phyloP scores from a whole-genome alignment of 2,888 invertebrate genomes.

The Argynnis bischoffii region DNA sequence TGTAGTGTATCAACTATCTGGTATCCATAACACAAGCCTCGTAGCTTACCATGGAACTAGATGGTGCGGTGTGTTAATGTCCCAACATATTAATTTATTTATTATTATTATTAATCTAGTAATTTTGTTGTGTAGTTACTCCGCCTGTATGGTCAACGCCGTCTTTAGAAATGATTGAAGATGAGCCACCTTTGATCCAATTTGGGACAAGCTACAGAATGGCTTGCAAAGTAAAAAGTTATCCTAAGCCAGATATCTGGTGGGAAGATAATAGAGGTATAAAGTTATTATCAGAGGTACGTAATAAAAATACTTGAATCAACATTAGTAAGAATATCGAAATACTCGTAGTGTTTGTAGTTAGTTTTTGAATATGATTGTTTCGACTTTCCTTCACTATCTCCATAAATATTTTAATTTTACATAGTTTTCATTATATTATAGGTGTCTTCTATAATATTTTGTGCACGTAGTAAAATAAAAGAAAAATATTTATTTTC shows the following conservation, averaged over 20 bases:
- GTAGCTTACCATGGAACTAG: too few species aligned
- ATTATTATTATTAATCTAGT: neutral
- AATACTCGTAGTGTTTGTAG: too few species aligned
- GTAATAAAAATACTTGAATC: neutral
- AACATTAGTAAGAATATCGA: too few species aligned
- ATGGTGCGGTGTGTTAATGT: too few species aligned
- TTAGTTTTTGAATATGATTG: too few species aligned
- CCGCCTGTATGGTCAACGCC: conserved; percentile 10
- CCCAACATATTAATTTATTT: too few species aligned
- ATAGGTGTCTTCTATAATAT: neutral
- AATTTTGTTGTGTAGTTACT: conserved; percentile 2
- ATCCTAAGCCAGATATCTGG: conserved; percentile 56
- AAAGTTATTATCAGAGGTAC: conserved; percentile 46
- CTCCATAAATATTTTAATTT: too few species aligned
- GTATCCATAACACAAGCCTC: too few species aligned
- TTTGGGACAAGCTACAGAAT: conserved; percentile 51
- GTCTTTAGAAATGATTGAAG: conserved; percentile 49
- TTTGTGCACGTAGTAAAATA: neutral
- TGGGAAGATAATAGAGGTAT: conserved; percentile 55
- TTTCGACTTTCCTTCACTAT: too few species aligned
- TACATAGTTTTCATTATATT: too few species aligned
- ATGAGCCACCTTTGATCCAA: conserved; percentile 45
- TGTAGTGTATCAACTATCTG: too few species aligned
- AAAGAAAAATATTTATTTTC: conserved; percentile 28
- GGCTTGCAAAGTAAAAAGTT: conserved; percentile 59